A percentile compares a stretch with the other conserved stretches of the same genome.
Conservation (phyloP, 2,113 vertebrate genomes). For the Gopherus evgoodei region DNA sequence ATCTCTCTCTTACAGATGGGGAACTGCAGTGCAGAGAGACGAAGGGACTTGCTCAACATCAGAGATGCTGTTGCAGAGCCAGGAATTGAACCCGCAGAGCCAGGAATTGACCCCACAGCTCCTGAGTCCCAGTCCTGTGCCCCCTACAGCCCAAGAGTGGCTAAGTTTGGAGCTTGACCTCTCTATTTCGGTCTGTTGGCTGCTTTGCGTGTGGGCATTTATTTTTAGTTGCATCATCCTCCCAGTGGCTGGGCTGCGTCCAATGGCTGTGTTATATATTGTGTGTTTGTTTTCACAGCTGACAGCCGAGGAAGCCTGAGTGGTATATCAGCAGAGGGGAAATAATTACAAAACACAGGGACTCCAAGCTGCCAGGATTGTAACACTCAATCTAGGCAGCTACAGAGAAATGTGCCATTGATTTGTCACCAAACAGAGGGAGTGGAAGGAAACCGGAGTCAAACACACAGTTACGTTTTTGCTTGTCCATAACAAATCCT, state of each 20-base stretch:
- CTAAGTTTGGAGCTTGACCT: neutral
- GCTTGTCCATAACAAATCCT: neutral
- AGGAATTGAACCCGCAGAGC: neutral
- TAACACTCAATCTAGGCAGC: neutral
- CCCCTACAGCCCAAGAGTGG: neutral
- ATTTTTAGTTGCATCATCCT: constrained; percentile 58
- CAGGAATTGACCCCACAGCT: neutral
- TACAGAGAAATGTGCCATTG: neutral
- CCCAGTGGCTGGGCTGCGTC: constrained; percentile 20
- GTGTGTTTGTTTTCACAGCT: constrained; percentile 50
- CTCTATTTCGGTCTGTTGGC: constrained; percentile 26
- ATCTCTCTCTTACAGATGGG: neutral
- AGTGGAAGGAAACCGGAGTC: neutral
- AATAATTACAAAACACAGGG: neutral
- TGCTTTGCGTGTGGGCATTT: constrained; percentile 40
- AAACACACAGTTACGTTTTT: neutral
- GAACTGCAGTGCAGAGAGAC: neutral
- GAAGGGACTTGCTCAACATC: neutral
- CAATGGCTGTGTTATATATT: constrained; percentile 28
- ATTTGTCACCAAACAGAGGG: neutral
- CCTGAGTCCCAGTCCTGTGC: neutral
- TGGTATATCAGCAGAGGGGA: constrained; percentile 30
- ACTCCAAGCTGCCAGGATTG: constrained; percentile 32
- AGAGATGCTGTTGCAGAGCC: neutral
- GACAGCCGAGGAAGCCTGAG: constrained; percentile 38